phyloP scores from a whole-genome alignment of 2,113 vertebrate species.

The Uropsilus gracilis region DNA sequence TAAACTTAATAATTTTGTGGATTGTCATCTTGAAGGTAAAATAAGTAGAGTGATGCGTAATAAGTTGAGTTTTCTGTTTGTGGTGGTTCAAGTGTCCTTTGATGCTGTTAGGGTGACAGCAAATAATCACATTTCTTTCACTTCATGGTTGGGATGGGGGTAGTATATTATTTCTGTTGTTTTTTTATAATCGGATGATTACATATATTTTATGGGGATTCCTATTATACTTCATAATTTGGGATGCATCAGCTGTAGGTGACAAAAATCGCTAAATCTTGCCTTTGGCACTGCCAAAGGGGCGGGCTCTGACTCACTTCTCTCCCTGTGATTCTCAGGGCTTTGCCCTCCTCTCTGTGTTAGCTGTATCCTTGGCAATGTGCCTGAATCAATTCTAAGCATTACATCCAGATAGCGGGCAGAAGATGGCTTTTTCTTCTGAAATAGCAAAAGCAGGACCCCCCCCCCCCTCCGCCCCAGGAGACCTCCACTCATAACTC shows the following conservation, averaged over 20 bases:
- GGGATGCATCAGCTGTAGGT: neutral
- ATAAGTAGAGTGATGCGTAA: neutral
- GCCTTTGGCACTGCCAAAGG: neutral
- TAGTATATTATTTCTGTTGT: neutral
- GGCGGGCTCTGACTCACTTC: neutral
- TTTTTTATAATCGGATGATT: neutral
- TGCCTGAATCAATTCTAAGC: neutral
- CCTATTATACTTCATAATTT: neutral
- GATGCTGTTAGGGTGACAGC: neutral
- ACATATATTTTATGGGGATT: neutral
- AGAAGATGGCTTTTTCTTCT: neutral
- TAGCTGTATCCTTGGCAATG: neutral
- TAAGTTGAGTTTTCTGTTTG: neutral
- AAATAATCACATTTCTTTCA: neutral
- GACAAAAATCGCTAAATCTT: neutral
- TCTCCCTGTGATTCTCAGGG: neutral
- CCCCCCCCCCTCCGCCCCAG: no score
- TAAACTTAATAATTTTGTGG: neutral
- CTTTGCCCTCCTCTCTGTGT: neutral
- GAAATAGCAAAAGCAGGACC: neutral
- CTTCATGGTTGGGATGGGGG: neutral
- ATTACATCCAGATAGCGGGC: neutral
- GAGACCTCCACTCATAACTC: neutral
- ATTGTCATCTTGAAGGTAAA: constrained; percentile 29
- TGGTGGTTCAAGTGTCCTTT: neutral